Percentiles rank a stretch among this genome's conserved stretches.
phyloP scores from a whole-genome alignment of 2,797 vertebrate genomes.

The Chromobotia macracanthus region DNA sequence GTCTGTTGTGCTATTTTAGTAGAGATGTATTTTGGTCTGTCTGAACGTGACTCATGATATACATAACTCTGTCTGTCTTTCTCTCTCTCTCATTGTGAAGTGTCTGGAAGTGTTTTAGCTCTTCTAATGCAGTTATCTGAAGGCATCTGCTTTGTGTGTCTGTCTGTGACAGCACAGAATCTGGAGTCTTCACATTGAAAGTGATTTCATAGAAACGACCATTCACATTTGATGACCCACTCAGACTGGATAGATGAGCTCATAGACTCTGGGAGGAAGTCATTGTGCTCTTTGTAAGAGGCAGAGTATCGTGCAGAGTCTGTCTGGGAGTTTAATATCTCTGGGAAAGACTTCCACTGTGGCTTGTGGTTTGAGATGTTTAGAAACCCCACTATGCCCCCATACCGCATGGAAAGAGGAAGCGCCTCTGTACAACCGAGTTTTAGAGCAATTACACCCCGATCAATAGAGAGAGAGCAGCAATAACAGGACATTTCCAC shows the following conservation, averaged over 20 bases:
- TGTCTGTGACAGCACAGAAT: background rate
- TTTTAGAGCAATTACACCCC: constrained; percentile 60
- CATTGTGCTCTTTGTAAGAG: constrained; percentile 55
- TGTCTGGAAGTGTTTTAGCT: constrained; percentile 54
- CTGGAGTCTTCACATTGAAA: constrained; percentile 6
- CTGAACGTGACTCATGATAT: constrained; percentile 77
- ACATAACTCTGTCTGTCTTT: constrained; percentile 58
- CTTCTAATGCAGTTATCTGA: constrained; percentile 49
- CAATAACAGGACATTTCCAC: constrained; percentile 52
- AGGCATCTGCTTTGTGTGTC: constrained; percentile 17
- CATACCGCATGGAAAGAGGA: constrained; percentile 51
- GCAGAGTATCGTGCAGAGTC: constrained; percentile 38
- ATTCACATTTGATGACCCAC: background rate
- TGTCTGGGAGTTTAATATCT: constrained; percentile 45
- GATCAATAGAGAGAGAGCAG: constrained; percentile 52
- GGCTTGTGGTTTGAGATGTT: constrained; percentile 36
- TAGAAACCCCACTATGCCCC: constrained; percentile 48
- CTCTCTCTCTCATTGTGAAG: constrained; percentile 57
- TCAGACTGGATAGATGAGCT: constrained; percentile 14
- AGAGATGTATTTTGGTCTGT: constrained; percentile 78
- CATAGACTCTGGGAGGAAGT: background rate
- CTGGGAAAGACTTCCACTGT: constrained; percentile 27
- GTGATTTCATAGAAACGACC: background rate
- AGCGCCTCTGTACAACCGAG: constrained; percentile 45
- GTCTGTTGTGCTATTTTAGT: constrained; percentile 69